Conservation (phyloP, 2,113 vertebrate genomes). For the Osmerus eperlanus region DNA sequence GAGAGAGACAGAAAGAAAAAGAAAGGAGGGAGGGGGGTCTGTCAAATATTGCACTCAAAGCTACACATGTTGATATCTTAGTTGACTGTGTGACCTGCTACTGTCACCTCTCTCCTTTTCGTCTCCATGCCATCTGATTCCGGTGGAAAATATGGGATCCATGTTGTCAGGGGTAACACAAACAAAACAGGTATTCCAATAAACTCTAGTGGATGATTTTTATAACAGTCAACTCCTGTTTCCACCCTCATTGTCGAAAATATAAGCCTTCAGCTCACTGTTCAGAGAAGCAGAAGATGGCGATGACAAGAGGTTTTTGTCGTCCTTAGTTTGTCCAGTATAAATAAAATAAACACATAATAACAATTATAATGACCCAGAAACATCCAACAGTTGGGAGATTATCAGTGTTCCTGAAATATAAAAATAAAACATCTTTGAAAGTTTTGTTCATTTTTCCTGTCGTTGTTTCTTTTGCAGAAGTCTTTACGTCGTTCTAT, state of each 20-base stretch:
- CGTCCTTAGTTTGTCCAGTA: constrained; percentile 72
- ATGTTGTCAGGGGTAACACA: constrained; percentile 61
- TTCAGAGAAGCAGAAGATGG: constrained; percentile 56
- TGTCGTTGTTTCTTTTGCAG: constrained; percentile 31
- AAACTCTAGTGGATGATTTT: constrained; percentile 67
- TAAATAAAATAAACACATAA: constrained; percentile 76
- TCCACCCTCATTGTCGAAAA: constrained; percentile 54
- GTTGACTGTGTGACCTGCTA: constrained; percentile 61
- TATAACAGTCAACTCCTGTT: constrained; percentile 58
- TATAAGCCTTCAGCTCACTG: constrained; percentile 54
- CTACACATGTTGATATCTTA: constrained; percentile 60
- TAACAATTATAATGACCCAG: constrained; percentile 67
- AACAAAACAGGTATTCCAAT: constrained; percentile 71
- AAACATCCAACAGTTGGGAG: constrained; percentile 68
- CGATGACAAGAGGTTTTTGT: constrained; percentile 53
- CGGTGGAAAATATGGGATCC: constrained; percentile 71
- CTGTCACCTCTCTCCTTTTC: constrained; percentile 51
- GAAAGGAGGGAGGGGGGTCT: constrained; percentile 33
- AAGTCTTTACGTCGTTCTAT: neutral
- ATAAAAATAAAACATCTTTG: constrained; percentile 82
- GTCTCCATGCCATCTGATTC: constrained; percentile 69
- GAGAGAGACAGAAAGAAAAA: constrained; percentile 44
- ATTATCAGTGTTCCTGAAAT: constrained; percentile 70
- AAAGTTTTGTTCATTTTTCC: constrained; percentile 29
- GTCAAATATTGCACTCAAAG: constrained; percentile 79